Evolutionary conservation across 2,797 vertebrate genomes (phyloP), one percentile per base, ranked within the genome.

Genomic region (Hybognathus amarus): DNA sequence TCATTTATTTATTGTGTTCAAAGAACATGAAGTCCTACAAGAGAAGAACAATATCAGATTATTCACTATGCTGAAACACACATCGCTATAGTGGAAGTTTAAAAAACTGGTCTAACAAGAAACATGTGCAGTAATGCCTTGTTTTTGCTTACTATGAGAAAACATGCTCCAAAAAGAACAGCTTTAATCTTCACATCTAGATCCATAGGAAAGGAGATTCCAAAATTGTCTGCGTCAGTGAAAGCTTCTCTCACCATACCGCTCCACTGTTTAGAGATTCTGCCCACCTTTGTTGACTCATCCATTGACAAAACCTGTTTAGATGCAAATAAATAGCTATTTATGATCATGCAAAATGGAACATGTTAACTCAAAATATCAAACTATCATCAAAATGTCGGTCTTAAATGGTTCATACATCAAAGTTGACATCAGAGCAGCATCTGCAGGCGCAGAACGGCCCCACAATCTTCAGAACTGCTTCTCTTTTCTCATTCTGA

Each of bases 101-200:
- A 45, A 18, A 73, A 76, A 45, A 68, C 38, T 27, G n/a, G 59
- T 75, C 6, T 4, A 75, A 56, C 59, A 63, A 76, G 45, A 42
- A 74, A 67, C 50, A 75, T 66, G 24, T 56, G 42, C 12, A 2
- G 38, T 40, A 70, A 47, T 20, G 11, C 12, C 15, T 47, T 2
- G 10, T 18, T 59, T 38, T 86, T 95, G 89, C 95, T 95, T 93
- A 96, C 95, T 0, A 97, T 95, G 50, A 97, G 95, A 86, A 97
- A 97, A 88, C 94, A 95, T 54, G 95, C 93, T 83, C 94, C 94
- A 0, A 96, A 82, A 89, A 96, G 89, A 79, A 94, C 91, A 56
- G 95, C 95, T 90, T 97, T 97, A 67, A 95, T 92, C 89, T 94
- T 96, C 76, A 96, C 94, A 20, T 96, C 93, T 54, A 97, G 89